Evolutionary conservation across 2,113 vertebrate species (phyloP).

Genomic region (Todiramphus saurophagus): DNA sequence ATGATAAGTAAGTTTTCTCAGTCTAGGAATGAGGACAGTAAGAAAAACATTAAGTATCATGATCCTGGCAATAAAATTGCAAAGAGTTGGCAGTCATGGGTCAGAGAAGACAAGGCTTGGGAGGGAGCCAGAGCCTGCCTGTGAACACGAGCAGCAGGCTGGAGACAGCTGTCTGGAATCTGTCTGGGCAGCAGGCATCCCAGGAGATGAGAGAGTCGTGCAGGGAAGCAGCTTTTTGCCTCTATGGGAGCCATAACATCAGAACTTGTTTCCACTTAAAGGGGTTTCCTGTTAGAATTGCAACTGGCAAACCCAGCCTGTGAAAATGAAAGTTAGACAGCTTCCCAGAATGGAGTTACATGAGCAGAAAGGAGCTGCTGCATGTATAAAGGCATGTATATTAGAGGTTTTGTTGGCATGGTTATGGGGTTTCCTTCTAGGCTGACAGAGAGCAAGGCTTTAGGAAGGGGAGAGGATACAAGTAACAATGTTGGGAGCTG

Average conservation of each 20-base stretch:
- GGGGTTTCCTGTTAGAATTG: conserved; percentile 9
- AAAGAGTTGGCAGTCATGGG: not conserved
- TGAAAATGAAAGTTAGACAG: not conserved
- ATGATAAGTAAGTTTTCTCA: conserved; percentile 14
- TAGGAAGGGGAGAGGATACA: not conserved
- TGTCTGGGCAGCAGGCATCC: conserved; percentile 58
- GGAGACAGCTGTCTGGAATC: conserved; percentile 65
- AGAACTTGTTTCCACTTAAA: conserved; percentile 28
- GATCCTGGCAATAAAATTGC: conserved; percentile 32
- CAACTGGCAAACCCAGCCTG: not conserved
- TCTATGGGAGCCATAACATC: not conserved
- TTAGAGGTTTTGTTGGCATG: not conserved
- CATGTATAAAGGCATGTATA: not conserved
- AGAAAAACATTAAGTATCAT: conserved; percentile 42
- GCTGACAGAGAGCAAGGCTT: not conserved
- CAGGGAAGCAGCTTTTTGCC: conserved; percentile 51
- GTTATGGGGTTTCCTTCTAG: not conserved
- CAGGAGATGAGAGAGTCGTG: conserved; percentile 40
- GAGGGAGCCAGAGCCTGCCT: conserved; percentile 47
- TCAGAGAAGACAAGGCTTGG: conserved; percentile 59
- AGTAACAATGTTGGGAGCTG: not conserved
- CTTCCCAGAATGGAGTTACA: not conserved
- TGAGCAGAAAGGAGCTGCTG: not conserved
- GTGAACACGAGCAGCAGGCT: conserved; percentile 56
- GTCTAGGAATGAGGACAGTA: conserved; percentile 22